Conservation (phyloP, 2,888 invertebrate genomes). For the Bembecia ichneumoniformis region DNA sequence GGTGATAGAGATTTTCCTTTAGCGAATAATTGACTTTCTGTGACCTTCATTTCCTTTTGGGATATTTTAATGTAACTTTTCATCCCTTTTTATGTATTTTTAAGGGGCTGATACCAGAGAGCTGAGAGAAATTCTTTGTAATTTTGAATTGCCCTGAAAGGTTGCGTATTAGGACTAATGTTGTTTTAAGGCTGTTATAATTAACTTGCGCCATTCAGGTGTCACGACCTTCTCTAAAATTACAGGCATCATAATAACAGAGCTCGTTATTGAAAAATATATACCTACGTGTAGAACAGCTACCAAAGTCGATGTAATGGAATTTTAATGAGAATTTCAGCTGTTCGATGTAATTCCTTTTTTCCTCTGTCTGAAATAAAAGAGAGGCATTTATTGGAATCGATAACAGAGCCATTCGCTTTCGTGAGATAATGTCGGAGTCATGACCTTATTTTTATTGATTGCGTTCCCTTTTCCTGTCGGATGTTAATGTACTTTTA, state of each 20-base stretch:
- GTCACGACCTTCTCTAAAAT: not conserved
- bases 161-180: too few species aligned
- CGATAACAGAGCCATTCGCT: constrained; percentile 35
- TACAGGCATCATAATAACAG: not conserved
- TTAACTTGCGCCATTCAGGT: too few species aligned
- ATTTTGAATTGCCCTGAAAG: too few species aligned
- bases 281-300: constrained; percentile 7
- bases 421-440: constrained; percentile 31
- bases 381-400: constrained; percentile 44
- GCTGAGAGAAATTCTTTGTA: too few species aligned
- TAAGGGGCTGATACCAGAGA: too few species aligned
- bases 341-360: constrained; percentile 40
- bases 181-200: too few species aligned
- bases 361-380: constrained; percentile 35
- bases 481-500: constrained; percentile 10
- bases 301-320: constrained; percentile 46
- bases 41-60: not conserved
- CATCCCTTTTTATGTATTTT: too few species aligned
- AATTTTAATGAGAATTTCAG: constrained; percentile 62
- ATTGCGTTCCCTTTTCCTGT: constrained; percentile 15
- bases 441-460: constrained; percentile 36
- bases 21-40: not conserved
- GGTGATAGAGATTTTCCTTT: not conserved
- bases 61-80: too few species aligned
- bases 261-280: constrained; percentile 9